phyloP scores from a whole-genome alignment of 2,888 invertebrate genomes.

The Chaetogeoica ovagalla region DNA sequence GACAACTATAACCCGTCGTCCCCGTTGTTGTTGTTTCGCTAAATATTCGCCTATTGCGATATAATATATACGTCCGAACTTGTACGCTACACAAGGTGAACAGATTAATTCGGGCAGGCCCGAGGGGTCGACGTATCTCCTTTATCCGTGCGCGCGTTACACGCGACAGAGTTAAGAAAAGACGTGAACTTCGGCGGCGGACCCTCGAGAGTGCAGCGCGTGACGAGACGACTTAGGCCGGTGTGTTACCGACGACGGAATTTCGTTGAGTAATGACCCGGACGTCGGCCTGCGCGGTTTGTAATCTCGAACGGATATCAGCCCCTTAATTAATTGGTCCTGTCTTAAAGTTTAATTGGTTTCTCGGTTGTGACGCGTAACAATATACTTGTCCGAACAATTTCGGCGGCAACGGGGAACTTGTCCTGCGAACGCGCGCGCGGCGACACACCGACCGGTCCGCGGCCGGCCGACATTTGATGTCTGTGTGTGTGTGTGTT shows the following conservation, averaged over 20 bases:
- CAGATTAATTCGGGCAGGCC: slow-evolving; percentile 22
- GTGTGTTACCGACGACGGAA: not conserved
- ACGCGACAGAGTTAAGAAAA: slow-evolving; percentile 23
- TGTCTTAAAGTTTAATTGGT: slow-evolving; percentile 53
- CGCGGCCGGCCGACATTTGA: too few species aligned
- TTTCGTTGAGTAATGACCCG: slow-evolving; percentile 13
- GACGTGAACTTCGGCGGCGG: slow-evolving; percentile 38
- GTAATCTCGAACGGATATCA: slow-evolving; percentile 43
- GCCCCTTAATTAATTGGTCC: slow-evolving; percentile 49
- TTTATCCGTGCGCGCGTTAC: slow-evolving; percentile 5
- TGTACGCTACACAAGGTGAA: not conserved
- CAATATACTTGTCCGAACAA: slow-evolving; percentile 35
- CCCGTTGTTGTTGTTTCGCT: too few species aligned
- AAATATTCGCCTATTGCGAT: too few species aligned
- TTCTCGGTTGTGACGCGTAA: slow-evolving; percentile 24
- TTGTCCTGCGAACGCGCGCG: slow-evolving; percentile 5
- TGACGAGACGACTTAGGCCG: not conserved
- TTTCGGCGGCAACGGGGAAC: not conserved
- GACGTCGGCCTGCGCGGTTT: slow-evolving; percentile 39
- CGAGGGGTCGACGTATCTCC: slow-evolving; percentile 22
- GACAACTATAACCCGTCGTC: too few species aligned
- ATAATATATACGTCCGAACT: not conserved
- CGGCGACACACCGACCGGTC: too few species aligned
- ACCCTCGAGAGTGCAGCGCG: slow-evolving; percentile 33
- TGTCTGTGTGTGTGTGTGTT: too few species aligned